Conservation (phyloP, 2,888 invertebrate genomes). For the Chouioia cunea region DNA sequence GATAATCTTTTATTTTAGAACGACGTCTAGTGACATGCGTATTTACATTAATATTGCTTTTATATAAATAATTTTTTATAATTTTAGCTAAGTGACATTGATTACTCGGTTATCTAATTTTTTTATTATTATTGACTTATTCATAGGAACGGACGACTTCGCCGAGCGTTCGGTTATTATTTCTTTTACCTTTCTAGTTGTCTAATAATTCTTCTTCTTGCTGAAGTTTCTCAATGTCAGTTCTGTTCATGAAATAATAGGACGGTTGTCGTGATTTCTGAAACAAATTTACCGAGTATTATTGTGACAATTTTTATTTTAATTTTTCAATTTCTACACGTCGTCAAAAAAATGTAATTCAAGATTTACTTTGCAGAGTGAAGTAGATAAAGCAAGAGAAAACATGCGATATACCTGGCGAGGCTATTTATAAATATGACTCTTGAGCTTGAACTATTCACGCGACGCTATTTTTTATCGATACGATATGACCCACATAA, state of each 20-base stretch:
- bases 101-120: constrained; percentile 19
- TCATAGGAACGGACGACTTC: constrained; percentile 1
- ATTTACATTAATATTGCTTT: constrained; percentile 34
- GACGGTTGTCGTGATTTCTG: constrained; percentile 88
- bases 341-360: not conserved
- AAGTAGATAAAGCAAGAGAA: no score
- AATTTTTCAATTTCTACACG: constrained; percentile 5
- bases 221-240: constrained; percentile 85
- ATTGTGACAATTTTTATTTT: no score
- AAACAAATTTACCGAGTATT: constrained; percentile 46
- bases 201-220: constrained; percentile 82
- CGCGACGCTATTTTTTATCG: no score
- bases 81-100: constrained; percentile 25
- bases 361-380: not conserved
- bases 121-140: constrained; percentile 16
- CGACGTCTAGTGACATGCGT: constrained; percentile 23
- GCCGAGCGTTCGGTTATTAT: not conserved
- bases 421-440: no score
- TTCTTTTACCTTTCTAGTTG: constrained; percentile 42
- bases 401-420: no score
- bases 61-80: constrained; percentile 33
- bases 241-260: constrained; percentile 93
- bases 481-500: not conserved
- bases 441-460: no score
- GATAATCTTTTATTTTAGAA: constrained; percentile 28